phyloP scores from a whole-genome alignment of 2,113 vertebrate species.

The Tympanuchus pallidicinctus region DNA sequence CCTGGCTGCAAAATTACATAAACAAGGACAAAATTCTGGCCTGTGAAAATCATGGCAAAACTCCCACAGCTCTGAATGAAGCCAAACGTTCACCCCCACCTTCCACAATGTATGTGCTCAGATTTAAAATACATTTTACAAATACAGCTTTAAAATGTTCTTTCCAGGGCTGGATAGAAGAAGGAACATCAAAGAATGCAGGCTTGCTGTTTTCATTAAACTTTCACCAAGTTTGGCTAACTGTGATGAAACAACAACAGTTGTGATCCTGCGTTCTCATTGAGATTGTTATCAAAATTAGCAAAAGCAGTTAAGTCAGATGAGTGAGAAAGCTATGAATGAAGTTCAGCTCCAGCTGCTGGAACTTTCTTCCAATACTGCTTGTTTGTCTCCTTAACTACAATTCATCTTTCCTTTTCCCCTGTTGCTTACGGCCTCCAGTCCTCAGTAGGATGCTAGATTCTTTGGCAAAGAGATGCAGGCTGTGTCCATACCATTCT shows the following conservation, averaged over 20 bases:
- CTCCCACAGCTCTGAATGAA: constrained; percentile 45
- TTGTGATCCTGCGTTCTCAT: background rate
- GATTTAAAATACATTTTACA: constrained; percentile 38
- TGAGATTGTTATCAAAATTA: constrained; percentile 40
- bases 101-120: constrained; percentile 27
- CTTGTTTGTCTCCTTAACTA: constrained; percentile 28
- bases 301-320: constrained; percentile 15
- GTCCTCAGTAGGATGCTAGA: constrained; percentile 52
- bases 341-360: background rate
- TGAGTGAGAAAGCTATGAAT: constrained; percentile 7
- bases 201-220: constrained; percentile 29
- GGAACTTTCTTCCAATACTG: background rate
- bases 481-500: constrained; percentile 24
- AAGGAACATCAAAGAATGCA: background rate
- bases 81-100: constrained; percentile 24
- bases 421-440: constrained; percentile 48
- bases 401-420: constrained; percentile 36
- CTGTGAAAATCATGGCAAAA: constrained; percentile 31
- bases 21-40: constrained; percentile 58
- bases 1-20: constrained; percentile 51
- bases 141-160: constrained; percentile 8
- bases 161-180: background rate
- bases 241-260: background rate
- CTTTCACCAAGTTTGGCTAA: background rate
- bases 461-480: constrained; percentile 59